Base-by-base conservation (phyloP, 2,888 invertebrate genomes). In the Aphidius colemani region DNA sequence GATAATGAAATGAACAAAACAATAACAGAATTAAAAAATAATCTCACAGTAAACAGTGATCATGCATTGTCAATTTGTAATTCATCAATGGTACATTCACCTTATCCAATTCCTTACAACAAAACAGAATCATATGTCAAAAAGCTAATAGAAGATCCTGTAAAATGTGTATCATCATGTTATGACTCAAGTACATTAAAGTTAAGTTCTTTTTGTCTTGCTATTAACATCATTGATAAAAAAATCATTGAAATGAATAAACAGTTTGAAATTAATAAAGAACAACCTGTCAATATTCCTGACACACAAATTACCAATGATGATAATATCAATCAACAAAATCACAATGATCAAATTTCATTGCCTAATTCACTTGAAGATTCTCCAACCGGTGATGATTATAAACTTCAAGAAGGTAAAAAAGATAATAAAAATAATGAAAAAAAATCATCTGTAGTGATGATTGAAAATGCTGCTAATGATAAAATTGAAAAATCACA, bases 141-240 rank as follows among this genome's bases (percentile, higher is more conserved):
- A 7, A 13, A 18, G 5, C 30, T 75, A 18, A 18, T 18, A 1
- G 58, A 63, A n/a, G n/a, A 9, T 1, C 0, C 7, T 2, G 0
- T 0, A 0, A 6, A 1, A 4, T 75, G 75, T 48, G 0, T 7
- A 0, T n/a, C 0, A 8, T 10, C 66, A 5, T 75, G 76, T 10
- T 67, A 65, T 0, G 10, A 64, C 1, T 3, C 18, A 18, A 18
- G 13, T 18, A 18, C 13, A 0, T 0, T 45, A 0, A 30, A 18
- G 57, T 0, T 61, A 5, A 49, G 61, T n/a, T 70, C 70, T 6
- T 51, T 75, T 7, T 77, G 77, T 40, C 61, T 62, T 6, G 11
- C 72, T 50, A 48, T 76, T 39, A 18, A 39, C 3, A 53, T 74
- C 40, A 65, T 71, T 6, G n/a, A 60, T 1, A 7, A 57, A 8